Base-by-base conservation (phyloP, 2,888 invertebrate genomes). In the Noctua pronuba region DNA sequence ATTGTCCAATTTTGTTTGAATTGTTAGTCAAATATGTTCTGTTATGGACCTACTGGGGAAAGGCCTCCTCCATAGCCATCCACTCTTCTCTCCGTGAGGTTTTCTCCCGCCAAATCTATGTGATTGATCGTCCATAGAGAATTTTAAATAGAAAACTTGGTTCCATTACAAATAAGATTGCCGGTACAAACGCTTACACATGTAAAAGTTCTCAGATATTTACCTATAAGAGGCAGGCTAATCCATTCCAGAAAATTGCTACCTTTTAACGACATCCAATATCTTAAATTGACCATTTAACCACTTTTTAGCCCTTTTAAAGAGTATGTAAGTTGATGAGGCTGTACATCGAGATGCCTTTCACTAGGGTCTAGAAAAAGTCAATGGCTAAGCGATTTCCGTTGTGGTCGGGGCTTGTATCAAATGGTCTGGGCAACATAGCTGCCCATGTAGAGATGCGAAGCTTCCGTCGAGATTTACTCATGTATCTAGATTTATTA, bases 351-450 rank as follows among this genome's bases (percentile, higher is more conserved):
- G 75, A 87, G 88, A 91, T 90, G 88, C 91, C 89, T 91, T 91
- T 91, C 89, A 88, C 89, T 90, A 87, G 88, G 86, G 80, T 90
- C 85, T 75, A 86, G 91, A 92, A 94, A 94, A 94, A 93, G 88
- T 90, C 89, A 91, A 93, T 92, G 91, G 90, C 90, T 88, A 79
- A 84, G 90, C 90, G 91, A 94, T 94, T 93, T 95, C 95, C 94
- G 93, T 88, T 94, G 94, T 90, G 94, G 94, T 93, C 89, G 83
- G 79, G 44, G 76, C 86, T 84, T 75, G 89, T 90, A 88, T 89
- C 86, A 84, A 88, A 90, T 88, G 88, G 84, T 84, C 71, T 62
- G 75, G 64, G 75, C 84, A 87, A 85, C 87, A 85, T 87, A 84
- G 69, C 80, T 89, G 86, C 78, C 86, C 88, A 84, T 89, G 77